Evolutionary conservation across 2,113 vertebrate genomes (phyloP), one percentile per base, ranked within the genome.

Genomic region (Cololabis saira): DNA sequence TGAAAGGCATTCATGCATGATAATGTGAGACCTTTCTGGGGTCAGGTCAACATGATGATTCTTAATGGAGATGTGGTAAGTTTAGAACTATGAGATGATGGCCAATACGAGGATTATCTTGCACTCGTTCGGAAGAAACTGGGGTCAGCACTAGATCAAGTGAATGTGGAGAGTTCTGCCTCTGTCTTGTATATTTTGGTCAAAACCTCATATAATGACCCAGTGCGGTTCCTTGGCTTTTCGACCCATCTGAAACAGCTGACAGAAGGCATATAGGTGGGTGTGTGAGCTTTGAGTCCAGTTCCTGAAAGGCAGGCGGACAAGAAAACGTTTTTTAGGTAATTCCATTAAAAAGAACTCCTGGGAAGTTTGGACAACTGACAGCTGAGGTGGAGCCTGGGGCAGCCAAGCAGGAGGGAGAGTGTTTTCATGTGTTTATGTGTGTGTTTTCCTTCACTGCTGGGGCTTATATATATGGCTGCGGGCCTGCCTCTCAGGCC

Each of bases 391-490:
- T 87, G 82, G 88, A 90, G 80, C 66, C 75, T 60, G 27, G 68
- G 64, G 75, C 72, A 72, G 78, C 69, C 52, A 61, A 77, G 87
- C 74, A 77, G 85, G 63, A 76, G 84, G 82, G 70, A 77, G 61
- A 81, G 62, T 84, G 85, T 90, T 87, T 89, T 88, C 72, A 69
- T 85, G 78, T 87, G 84, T 90, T 90, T 87, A 87, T 69, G 76
- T 71, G 61, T 83, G 57, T 84, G 82, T 88, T 87, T 89, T 85
- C 85, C 80, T 81, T 86, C 56, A 75, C 83, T 72, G 82, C 82
- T 70, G 72, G 72, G 77, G 71, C 58, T 42, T 70, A 72, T 84
- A 63, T 79, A 77, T 80, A 74, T 48, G 57, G 55, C 71, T 74
- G 55, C 64, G 60, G 74, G 76, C 68, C 59, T 64, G 71, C 79